Percentiles rank a stretch among this genome's conserved stretches.
Evolutionary conservation across 1,140 invertebrate genomes (phyloP).

Genomic region (Nomia melanderi): DNA sequence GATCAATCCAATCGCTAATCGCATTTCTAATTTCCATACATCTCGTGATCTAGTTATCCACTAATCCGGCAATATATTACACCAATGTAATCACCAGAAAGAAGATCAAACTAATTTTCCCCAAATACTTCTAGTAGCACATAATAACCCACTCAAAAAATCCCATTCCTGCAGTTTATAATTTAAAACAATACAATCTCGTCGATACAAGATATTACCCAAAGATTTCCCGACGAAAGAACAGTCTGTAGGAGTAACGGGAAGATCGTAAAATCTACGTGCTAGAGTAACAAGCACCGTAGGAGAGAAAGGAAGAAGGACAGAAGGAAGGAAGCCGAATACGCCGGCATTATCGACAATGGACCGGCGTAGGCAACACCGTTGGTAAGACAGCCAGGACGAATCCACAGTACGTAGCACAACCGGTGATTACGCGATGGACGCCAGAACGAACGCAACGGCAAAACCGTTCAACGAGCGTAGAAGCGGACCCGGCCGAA

Average conservation of each 20-base stretch:
- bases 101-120: no score
- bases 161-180: no score
- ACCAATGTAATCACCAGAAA: no score
- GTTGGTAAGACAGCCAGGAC: constrained; percentile 28
- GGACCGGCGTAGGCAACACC: constrained; percentile 17
- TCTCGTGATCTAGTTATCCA: no score
- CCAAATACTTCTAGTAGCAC: no score
- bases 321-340: constrained; percentile 7
- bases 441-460: constrained; percentile 29
- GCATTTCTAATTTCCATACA: no score
- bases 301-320: background rate
- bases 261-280: constrained; percentile 50
- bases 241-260: constrained; percentile 34
- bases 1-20: no score
- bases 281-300: no score
- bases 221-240: constrained; percentile 37
- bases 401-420: constrained; percentile 24
- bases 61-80: no score
- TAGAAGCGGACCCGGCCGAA: background rate
- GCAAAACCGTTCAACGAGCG: constrained; percentile 48
- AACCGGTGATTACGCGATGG: constrained; percentile 58
- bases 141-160: no score
- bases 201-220: no score
- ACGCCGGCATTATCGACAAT: constrained; percentile 39
- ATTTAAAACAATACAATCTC: no score